phyloP scores from a whole-genome alignment of 2,888 invertebrate genomes.

The Brassicogethes aeneus region DNA sequence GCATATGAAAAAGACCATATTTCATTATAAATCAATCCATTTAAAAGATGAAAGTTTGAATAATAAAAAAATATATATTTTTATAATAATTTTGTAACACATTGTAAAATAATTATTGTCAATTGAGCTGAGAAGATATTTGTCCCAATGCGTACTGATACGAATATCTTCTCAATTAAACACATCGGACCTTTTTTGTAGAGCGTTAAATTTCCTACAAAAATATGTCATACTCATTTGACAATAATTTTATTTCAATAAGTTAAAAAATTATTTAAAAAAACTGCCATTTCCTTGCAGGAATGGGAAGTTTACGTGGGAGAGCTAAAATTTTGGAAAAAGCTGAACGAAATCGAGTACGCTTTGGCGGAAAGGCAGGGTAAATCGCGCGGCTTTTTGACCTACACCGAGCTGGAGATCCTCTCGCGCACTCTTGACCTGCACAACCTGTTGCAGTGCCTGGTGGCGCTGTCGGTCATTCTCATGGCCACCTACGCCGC shows the following conservation, averaged over 20 bases:
- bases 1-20: too few species aligned
- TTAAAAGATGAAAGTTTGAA: too few species aligned
- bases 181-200: background rate
- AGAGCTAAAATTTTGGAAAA: conserved; percentile 64
- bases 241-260: too few species aligned
- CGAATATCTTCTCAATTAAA: too few species aligned
- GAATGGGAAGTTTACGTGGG: conserved; percentile 82
- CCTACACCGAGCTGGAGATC: conserved; percentile 67
- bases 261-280: conserved; percentile 1
- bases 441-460: conserved; percentile 42
- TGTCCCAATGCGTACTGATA: too few species aligned
- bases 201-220: background rate
- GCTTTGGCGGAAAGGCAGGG: conserved; percentile 68
- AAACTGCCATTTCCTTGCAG: conserved; percentile 40
- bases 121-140: too few species aligned
- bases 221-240: too few species aligned
- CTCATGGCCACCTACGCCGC: conserved; percentile 54
- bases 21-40: too few species aligned
- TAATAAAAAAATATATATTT: too few species aligned
- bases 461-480: conserved; percentile 47
- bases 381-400: conserved; percentile 66
- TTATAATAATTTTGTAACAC: too few species aligned
- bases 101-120: too few species aligned
- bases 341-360: conserved; percentile 59
- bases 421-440: conserved; percentile 44